Conservation (phyloP, 2,797 vertebrate species). For the Lepidocolaptes lacrymiger region DNA sequence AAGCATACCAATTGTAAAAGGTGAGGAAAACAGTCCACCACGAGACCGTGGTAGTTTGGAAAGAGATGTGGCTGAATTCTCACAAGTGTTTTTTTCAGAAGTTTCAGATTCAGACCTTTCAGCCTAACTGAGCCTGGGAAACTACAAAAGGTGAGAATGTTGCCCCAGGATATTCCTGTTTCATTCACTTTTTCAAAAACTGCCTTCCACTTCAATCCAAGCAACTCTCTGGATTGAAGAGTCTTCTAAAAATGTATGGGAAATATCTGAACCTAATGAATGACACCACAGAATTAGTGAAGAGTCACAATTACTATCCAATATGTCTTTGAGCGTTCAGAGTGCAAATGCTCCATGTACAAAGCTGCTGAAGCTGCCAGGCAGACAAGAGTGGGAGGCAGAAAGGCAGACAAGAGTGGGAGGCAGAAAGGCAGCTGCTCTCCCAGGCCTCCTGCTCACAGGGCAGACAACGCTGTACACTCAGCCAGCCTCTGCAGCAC, state of each 20-base stretch:
- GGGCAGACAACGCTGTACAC: not conserved
- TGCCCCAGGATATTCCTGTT: not conserved
- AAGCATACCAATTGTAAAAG: not conserved
- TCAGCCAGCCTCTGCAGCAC: constrained; percentile 20
- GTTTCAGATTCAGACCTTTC: not conserved
- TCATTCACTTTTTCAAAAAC: not conserved
- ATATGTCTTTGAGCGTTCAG: not conserved
- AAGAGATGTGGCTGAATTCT: not conserved
- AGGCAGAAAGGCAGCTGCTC: not conserved
- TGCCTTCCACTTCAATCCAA: not conserved
- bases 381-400: not conserved
- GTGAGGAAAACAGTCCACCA: not conserved
- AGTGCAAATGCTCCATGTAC: not conserved
- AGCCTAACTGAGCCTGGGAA: not conserved
- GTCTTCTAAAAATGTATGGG: not conserved
- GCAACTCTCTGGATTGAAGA: not conserved
- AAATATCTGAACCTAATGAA: not conserved
- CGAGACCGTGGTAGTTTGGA: not conserved
- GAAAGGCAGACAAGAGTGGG: not conserved
- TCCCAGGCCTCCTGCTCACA: not conserved
- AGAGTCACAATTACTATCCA: not conserved
- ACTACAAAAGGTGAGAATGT: not conserved
- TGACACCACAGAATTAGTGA: not conserved
- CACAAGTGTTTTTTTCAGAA: not conserved
- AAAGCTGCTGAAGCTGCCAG: not conserved